Percentiles rank a stretch among this genome's conserved stretches.
Conservation (phyloP, 2,797 vertebrate genomes). For the Coranthus polyacanthus region DNA sequence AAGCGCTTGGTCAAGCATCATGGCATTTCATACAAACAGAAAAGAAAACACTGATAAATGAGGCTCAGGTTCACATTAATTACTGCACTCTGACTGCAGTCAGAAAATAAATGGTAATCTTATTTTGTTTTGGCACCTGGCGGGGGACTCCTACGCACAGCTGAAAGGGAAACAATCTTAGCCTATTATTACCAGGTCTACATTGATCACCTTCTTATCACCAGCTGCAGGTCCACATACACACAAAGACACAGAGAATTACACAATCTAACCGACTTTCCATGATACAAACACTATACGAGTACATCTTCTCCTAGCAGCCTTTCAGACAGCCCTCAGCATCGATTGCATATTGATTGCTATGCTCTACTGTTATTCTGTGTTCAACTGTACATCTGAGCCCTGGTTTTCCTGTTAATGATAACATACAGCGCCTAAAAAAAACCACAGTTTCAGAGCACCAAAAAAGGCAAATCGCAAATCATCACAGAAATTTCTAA, state of each 20-base stretch:
- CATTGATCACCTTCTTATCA: constrained; percentile 54
- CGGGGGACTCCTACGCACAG: constrained; percentile 34
- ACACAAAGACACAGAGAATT: constrained; percentile 19
- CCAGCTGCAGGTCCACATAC: constrained; percentile 36
- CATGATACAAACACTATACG: constrained; percentile 25
- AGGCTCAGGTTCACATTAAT: constrained; percentile 58
- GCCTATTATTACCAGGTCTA: constrained; percentile 26
- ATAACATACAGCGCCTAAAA: background rate
- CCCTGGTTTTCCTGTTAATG: constrained; percentile 15
- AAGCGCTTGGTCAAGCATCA: constrained; percentile 45
- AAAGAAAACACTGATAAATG: constrained; percentile 53
- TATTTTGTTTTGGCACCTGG: constrained; percentile 56
- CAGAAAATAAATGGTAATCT: constrained; percentile 64
- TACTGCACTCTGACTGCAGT: constrained; percentile 40
- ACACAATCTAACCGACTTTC: constrained; percentile 13
- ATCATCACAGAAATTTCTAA: constrained; percentile 15
- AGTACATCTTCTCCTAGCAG: constrained; percentile 2
- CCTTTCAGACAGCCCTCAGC: constrained; percentile 10
- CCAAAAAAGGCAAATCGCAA: background rate
- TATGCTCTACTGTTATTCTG: constrained; percentile 25
- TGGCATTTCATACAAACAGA: constrained; percentile 40
- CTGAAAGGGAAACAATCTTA: constrained; percentile 48
- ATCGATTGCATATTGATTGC: constrained; percentile 47
- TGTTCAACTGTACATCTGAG: constrained; percentile 11
- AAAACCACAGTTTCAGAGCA: constrained; percentile 1